Evolutionary conservation across 2,888 invertebrate genomes (phyloP).

Genomic region (Caenorhabditis afra): DNA sequence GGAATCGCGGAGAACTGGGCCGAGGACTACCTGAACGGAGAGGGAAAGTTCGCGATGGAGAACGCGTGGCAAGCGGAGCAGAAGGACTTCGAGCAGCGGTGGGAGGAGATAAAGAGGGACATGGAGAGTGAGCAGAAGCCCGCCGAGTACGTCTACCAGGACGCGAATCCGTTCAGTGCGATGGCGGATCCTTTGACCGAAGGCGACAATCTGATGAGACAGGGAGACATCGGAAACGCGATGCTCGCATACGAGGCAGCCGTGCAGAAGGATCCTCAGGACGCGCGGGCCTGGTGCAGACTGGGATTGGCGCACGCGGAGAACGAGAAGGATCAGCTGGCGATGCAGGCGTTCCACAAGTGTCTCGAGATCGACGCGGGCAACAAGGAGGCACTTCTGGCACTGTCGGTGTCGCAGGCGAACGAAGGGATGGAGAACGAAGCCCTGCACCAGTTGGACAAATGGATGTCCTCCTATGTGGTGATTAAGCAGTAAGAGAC

Average conservation of each 20-base stretch:
- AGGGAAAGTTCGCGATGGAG: constrained; percentile 38
- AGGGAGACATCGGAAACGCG: constrained; percentile 94
- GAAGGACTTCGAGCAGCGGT: constrained; percentile 38
- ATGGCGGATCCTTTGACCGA: constrained; percentile 58
- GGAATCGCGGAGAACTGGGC: constrained; percentile 25
- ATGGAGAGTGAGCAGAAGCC: constrained; percentile 28
- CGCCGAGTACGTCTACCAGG: constrained; percentile 41
- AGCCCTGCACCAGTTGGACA: constrained; percentile 88
- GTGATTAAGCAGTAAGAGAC: constrained; percentile 9
- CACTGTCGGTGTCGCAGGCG: constrained; percentile 93
- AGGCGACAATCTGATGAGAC: constrained; percentile 82
- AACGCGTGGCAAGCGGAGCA: constrained; percentile 23
- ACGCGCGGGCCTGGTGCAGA: constrained; percentile 86
- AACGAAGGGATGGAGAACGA: constrained; percentile 95
- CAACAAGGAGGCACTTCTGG: constrained; percentile 86
- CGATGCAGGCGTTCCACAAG: constrained; percentile 92
- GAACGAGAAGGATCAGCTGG: constrained; percentile 95
- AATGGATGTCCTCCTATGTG: constrained; percentile 75
- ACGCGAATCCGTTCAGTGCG: constrained; percentile 63
- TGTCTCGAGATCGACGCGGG: constrained; percentile 77
- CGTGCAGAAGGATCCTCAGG: constrained; percentile 82
- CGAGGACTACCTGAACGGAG: constrained; percentile 39
- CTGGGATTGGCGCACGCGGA: constrained; percentile 92
- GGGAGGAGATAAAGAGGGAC: constrained; percentile 56
- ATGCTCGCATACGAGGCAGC: constrained; percentile 97